Evolutionary conservation across 2,797 vertebrate genomes (phyloP).

Genomic region (Onychomys leucogaster): DNA sequence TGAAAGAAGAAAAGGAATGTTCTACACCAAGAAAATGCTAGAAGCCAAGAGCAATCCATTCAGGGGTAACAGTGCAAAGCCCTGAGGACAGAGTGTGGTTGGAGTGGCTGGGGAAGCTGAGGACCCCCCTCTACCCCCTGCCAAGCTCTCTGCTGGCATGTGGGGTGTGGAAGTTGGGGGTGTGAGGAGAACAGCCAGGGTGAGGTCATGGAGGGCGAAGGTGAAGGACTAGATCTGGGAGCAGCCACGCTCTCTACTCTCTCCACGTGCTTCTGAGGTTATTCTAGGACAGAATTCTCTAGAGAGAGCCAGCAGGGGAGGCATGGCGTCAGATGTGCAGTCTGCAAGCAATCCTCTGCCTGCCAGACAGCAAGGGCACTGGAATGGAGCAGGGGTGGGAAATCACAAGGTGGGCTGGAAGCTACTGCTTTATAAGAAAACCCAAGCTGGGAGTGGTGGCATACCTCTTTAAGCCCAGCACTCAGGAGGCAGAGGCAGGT

Average conservation of each 20-base stretch:
- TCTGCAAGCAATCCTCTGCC: neutral
- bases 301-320: neutral
- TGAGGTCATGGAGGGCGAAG: neutral
- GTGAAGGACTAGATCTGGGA: neutral
- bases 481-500: neutral
- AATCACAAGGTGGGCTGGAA: accelerated
- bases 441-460: neutral
- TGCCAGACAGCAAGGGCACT: neutral
- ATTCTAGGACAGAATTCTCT: neutral
- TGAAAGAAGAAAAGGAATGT: conserved; percentile 11
- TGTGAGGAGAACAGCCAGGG: accelerated
- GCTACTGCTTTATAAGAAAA: neutral
- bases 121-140: neutral
- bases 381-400: neutral
- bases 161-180: neutral
- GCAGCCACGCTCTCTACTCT: too few relatives aligned
- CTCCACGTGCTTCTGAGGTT: neutral
- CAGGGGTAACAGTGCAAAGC: too few relatives aligned
- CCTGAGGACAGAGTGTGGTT: neutral
- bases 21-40: neutral
- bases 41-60: neutral
- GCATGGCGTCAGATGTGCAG: neutral
- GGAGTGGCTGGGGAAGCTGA: neutral
- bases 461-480: accelerated
- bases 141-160: neutral